Evolutionary conservation across 2,888 invertebrate species (phyloP).

Genomic region (Netelia inedita): DNA sequence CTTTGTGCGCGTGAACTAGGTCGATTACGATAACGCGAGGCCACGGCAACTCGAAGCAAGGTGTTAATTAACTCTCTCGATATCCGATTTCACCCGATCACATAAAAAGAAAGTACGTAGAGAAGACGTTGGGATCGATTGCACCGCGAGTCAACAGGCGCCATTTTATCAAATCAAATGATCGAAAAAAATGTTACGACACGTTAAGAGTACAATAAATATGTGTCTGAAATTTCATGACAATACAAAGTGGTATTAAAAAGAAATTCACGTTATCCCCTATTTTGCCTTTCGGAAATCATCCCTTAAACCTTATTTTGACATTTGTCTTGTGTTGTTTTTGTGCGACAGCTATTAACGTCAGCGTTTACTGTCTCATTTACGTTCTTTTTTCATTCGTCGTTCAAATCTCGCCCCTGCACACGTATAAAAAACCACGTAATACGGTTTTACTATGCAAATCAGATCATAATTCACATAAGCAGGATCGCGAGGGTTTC

Average conservation of each 20-base stretch:
- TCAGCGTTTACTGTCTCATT: slow-evolving; percentile 8
- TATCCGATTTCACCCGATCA: slow-evolving; percentile 24
- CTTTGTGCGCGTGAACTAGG: slow-evolving; percentile 45
- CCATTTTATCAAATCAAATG: too few relatives aligned
- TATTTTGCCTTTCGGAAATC: too few relatives aligned
- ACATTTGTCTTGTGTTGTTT: too few relatives aligned
- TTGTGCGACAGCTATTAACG: neutral
- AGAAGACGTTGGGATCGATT: neutral
- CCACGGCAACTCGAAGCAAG: slow-evolving; percentile 29
- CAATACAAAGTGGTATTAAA: too few relatives aligned
- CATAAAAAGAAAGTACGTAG: neutral
- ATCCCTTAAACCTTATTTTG: too few relatives aligned
- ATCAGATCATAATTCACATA: slow-evolving; percentile 75
- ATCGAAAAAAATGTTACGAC: too few relatives aligned
- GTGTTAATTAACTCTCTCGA: slow-evolving; percentile 42
- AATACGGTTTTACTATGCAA: slow-evolving; percentile 80
- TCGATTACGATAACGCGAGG: slow-evolving; percentile 58
- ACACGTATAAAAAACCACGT: slow-evolving; percentile 51
- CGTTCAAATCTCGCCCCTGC: slow-evolving; percentile 13
- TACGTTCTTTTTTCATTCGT: slow-evolving; percentile 24
- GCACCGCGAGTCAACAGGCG: too few relatives aligned
- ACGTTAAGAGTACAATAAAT: too few relatives aligned
- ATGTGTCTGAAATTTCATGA: too few relatives aligned
- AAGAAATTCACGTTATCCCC: too few relatives aligned
- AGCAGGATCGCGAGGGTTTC: slow-evolving; percentile 46